phyloP scores from a whole-genome alignment of 2,113 vertebrate species.

The Nanorana parkeri region DNA sequence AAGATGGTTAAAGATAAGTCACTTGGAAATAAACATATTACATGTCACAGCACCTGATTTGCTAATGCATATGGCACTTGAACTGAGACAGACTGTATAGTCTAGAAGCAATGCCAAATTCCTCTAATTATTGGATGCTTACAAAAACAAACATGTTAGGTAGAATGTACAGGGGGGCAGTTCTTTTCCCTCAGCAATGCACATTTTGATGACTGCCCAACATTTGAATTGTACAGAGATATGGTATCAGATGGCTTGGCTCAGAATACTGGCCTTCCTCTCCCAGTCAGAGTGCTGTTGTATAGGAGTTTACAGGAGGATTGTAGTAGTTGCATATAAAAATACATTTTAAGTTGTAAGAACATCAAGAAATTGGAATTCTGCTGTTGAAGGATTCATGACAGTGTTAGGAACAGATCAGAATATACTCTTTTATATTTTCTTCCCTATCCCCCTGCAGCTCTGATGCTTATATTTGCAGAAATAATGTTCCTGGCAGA shows the following conservation, averaged over 20 bases:
- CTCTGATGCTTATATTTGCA: background rate
- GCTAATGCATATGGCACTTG: conserved; percentile 27
- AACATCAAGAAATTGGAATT: no score
- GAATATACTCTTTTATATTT: no score
- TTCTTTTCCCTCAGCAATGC: background rate
- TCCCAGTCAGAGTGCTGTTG: no score
- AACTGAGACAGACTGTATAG: conserved; percentile 27
- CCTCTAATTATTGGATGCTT: background rate
- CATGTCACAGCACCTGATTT: conserved; percentile 39
- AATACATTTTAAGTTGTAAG: no score
- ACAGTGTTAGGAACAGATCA: background rate
- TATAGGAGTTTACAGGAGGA: no score
- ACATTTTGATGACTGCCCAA: background rate
- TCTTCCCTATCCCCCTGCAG: background rate
- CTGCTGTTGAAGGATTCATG: no score
- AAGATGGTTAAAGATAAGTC: conserved; percentile 25
- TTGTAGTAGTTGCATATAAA: no score
- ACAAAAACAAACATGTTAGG: conserved; percentile 15
- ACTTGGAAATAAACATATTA: conserved; percentile 31
- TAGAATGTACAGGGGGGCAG: background rate
- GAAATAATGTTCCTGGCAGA: background rate
- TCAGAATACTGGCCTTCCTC: no score
- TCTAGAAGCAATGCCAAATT: conserved; percentile 23
- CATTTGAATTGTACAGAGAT: conserved; percentile 1
- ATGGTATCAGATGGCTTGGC: background rate